Base-by-base conservation (phyloP, 92 coral and sea anemone species). In the Muricea muricata region DNA sequence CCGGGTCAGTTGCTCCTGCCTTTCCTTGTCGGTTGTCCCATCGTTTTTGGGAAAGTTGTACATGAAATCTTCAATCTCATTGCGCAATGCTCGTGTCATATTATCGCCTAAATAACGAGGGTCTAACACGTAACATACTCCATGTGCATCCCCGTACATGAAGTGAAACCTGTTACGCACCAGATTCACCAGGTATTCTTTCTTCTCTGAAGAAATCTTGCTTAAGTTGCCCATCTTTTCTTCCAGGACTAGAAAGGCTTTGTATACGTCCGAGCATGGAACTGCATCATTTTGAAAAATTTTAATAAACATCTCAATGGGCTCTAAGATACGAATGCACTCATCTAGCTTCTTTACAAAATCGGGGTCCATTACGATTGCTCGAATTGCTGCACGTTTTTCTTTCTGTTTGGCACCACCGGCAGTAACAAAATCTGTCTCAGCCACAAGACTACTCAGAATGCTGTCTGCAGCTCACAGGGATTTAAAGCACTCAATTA, bases 111-210 rank as follows among this genome's bases (percentile, higher is more conserved):
- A 58, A 15, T 58, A 58, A 58, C 67, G 67, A 23, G 67, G 67
- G 34, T 58, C 67, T 29, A 58, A 58, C 67, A 58, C 28, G 34
- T 58, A 29, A 15, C 67, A 3, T 58, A 58, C 29, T 18, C 67
- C 67, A 58, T 58, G 67, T 58, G 67, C 67, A 58, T 58, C 67
- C 67, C 67, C 67, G 34, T 58, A 58, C 67, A 58, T 58, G 67
- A 58, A 58, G 25, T 58, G 18, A 30, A 58, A 58, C 67, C 67
- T 58, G 65, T 31, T 63, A 63, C 15, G 70, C 32, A 63, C 70
- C 29, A 63, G 70, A 4, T 63, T 12, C 4, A n/a, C 70, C 4
- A 63, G 33, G 33, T 31, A 63, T 25, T n/a, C 70, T 25, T 63
- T 63, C 70, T 63, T 63, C 70, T 63, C 70, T 3, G 70, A 12